Evolutionary conservation across 2,113 vertebrate species (phyloP).

Genomic region (Calonectris borealis): DNA sequence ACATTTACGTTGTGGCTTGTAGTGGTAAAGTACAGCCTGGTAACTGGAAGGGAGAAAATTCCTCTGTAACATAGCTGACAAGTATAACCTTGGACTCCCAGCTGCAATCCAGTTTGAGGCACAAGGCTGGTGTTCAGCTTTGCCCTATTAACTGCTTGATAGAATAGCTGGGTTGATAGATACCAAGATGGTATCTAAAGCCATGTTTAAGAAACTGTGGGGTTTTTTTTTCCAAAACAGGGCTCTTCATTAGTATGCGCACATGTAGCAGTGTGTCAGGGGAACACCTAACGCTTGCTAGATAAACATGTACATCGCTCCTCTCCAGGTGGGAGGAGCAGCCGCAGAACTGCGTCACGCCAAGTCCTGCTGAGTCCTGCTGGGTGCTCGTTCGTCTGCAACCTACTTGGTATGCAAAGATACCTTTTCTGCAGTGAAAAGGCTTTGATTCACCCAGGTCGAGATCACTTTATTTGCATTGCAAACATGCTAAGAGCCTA

Average conservation of each 20-base stretch:
- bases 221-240: not conserved
- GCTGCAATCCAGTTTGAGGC: not conserved
- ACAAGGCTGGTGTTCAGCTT: not conserved
- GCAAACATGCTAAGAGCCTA: not conserved
- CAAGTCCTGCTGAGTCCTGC: not conserved
- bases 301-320: not conserved
- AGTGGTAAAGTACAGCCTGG: not conserved
- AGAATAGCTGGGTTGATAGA: not conserved
- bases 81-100: not conserved
- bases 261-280: not conserved
- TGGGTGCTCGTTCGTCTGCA: not conserved
- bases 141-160: not conserved
- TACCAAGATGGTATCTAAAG: not conserved
- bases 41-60: not conserved
- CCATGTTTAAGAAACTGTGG: not conserved
- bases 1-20: not conserved
- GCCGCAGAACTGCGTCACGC: not conserved
- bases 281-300: not conserved
- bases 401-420: conserved; percentile 4
- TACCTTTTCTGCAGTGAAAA: conserved; percentile 10
- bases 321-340: conserved; percentile 3
- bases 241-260: not conserved
- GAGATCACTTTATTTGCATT: not conserved
- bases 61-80: not conserved
- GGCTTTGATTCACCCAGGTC: not conserved